Evolutionary conservation across 1,140 invertebrate genomes (phyloP), one percentile per base, ranked within the genome.

Genomic region (Lepidurus apus): DNA sequence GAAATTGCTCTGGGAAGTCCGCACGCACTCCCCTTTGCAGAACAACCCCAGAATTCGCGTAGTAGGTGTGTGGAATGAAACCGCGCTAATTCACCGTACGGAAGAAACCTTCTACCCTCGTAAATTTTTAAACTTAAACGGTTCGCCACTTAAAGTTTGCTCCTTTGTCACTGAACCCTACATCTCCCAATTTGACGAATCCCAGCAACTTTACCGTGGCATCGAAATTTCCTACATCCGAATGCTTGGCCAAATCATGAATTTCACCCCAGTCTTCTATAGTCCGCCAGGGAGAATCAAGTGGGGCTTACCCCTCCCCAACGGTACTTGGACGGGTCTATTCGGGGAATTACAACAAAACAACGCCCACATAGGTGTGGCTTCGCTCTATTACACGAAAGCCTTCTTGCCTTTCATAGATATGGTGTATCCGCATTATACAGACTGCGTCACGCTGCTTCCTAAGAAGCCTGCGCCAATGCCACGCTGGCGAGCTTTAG

Each of bases 251-350:
- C 73, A 80, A 24, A 75, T 77, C 10, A 78, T 82, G 9, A 81
- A 82, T 75, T 82, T 82, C 78, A 74, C 44, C 0, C 75, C 80
- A 45, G 76, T 76, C 42, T 81, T 82, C 42, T 47, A 74, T 43
- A 79, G 77, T 17, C 81, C 81, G 17, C 77, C 81, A 3, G 80
- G 81, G 5, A 80, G 81, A 45, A n/a, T 65, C 7, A 82, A 82
- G 77, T 82, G 82, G 82, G 82, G 82, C 10, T 76, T 79, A 7
- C 77, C 77, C n/a, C 26, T 82, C 24, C 74, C 47, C 4, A 81
- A 82, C 74, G 82, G 81, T 4, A 79, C 81, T 1, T 82, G 81
- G 81, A 81, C 79, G n/a, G 82, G 82, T 10, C 78, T 82, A 7
- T 80, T 80, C 6, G 82, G 82, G 0, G 81, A 82, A 53, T 53